phyloP scores from a whole-genome alignment of 37 sponge, comb jelly and placozoan species.

The Dysidea cf. avara region DNA sequence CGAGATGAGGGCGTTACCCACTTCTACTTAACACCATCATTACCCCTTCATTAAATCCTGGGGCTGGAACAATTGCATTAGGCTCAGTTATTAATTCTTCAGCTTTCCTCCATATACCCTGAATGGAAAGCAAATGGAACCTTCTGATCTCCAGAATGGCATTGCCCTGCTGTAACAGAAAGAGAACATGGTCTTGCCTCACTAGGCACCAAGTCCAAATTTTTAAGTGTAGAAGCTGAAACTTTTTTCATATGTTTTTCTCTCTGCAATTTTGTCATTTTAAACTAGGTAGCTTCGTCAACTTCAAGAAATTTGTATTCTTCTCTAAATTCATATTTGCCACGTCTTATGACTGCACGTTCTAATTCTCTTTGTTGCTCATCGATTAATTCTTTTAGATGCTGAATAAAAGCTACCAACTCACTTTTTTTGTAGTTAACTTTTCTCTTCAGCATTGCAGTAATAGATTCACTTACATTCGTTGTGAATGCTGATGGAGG shows the following conservation, averaged over 20 bases:
- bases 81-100: not conserved
- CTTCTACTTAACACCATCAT: slow-evolving; percentile 35
- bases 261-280: no score
- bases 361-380: slow-evolving; percentile 44
- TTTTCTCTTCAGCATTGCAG: slow-evolving; percentile 36
- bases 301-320: slow-evolving; percentile 27
- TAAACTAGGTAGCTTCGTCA: slow-evolving; percentile 24
- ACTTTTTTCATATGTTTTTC: slow-evolving; percentile 3
- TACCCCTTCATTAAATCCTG: not conserved
- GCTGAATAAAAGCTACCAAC: slow-evolving; percentile 15
- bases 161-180: not conserved
- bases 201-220: no score
- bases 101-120: slow-evolving; percentile 42
- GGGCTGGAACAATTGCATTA: slow-evolving; percentile 23
- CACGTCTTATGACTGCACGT: slow-evolving; percentile 24
- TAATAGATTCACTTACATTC: slow-evolving; percentile 38
- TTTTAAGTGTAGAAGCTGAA: no score
- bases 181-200: no score
- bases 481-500: slow-evolving; percentile 42
- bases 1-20: slow-evolving; percentile 26
- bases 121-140: slow-evolving; percentile 13
- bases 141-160: not conserved
- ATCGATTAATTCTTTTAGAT: slow-evolving; percentile 18
- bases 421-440: slow-evolving; percentile 43
- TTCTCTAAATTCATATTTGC: slow-evolving; percentile 22